Percentiles rank a stretch among this genome's conserved stretches.
Evolutionary conservation across 1,140 invertebrate species (phyloP).

Genomic region (Bombus impatiens): DNA sequence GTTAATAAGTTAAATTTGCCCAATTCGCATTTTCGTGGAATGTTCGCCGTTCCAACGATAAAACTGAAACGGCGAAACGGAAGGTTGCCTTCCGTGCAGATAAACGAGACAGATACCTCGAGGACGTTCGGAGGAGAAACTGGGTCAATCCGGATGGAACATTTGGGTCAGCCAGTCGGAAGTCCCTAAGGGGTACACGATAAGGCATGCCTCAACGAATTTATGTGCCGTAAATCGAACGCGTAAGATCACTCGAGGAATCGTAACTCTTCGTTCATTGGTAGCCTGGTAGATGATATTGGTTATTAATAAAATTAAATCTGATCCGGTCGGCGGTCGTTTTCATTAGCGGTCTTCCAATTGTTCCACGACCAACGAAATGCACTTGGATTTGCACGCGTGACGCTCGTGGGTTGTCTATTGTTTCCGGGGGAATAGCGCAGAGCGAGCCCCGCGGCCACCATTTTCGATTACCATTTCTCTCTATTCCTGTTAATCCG

Average conservation of each 20-base stretch:
- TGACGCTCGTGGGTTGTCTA: not conserved
- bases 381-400: not conserved
- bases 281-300: no score
- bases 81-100: not conserved
- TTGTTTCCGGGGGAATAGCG: not conserved
- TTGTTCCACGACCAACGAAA: not conserved
- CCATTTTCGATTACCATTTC: not conserved
- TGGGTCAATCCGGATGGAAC: not conserved
- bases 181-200: not conserved
- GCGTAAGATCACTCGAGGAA: not conserved
- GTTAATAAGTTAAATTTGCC: not conserved
- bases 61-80: not conserved
- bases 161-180: conserved; percentile 11
- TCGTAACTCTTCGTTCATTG: not conserved
- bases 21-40: not conserved
- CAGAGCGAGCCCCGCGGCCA: not conserved
- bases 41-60: not conserved
- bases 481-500: not conserved
- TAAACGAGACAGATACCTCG: conserved; percentile 3
- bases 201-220: not conserved
- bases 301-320: conserved; percentile 14
- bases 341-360: conserved; percentile 17
- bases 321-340: not conserved
- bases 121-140: not conserved
- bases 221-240: not conserved